Percentiles rank a stretch among this genome's conserved stretches.
phyloP scores from a whole-genome alignment of 2,888 invertebrate genomes.

The Helicoverpa assulta region DNA sequence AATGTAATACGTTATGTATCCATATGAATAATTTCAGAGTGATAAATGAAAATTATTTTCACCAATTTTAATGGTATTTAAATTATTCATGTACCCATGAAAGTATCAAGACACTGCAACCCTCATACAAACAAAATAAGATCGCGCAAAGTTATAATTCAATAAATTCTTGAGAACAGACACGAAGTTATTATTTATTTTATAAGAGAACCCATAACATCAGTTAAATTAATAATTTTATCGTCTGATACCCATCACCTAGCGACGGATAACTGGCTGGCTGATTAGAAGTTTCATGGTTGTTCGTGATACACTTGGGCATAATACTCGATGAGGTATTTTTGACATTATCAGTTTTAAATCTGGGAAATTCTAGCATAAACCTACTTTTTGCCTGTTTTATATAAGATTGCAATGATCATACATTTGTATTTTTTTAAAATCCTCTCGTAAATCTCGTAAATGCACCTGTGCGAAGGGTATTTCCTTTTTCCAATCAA shows the following conservation, averaged over 20 bases:
- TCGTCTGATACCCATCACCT: conserved; percentile 64
- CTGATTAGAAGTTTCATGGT: conserved; percentile 16
- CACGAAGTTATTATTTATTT: conserved; percentile 76
- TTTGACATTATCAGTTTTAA: neutral
- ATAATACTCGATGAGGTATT: neutral
- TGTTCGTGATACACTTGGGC: conserved; percentile 13
- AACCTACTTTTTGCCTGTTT: neutral
- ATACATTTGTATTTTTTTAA: neutral
- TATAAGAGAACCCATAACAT: conserved; percentile 64
- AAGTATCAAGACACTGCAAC: conserved; percentile 39
- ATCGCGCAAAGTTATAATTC: conserved; percentile 76
- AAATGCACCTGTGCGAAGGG: too few species aligned
- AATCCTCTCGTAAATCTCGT: neutral
- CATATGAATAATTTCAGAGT: too few species aligned
- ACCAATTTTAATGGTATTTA: too few species aligned
- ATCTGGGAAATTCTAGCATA: neutral
- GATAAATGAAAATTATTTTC: too few species aligned
- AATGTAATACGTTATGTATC: too few species aligned
- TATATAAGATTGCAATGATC: neutral
- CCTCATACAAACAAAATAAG: conserved; percentile 65
- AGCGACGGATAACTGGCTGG: conserved; percentile 28
- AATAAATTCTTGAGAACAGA: conserved; percentile 72
- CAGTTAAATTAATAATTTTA: conserved; percentile 68
- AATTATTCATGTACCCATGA: too few species aligned
- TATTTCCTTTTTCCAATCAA: too few species aligned